Base-by-base conservation (phyloP, 2,113 vertebrate genomes). In the Silurus meridionalis region DNA sequence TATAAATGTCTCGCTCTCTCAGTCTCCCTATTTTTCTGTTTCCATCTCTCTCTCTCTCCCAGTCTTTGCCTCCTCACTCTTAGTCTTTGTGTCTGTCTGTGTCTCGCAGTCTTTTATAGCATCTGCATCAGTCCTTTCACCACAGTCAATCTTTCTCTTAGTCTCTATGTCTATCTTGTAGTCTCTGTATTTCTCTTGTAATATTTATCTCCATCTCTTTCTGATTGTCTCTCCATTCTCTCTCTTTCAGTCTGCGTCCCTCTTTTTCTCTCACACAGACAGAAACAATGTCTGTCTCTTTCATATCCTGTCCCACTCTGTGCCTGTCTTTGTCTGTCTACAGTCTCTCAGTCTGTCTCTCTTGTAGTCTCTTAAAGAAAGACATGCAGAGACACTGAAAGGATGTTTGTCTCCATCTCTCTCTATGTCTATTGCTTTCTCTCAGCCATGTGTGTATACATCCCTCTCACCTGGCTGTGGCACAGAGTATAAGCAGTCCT, bases 391-490 rank as follows among this genome's bases (percentile, higher is more conserved):
- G 37, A 37, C 37, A 37, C 37, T 37, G 37, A 37, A 37, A 37
- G 37, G 37, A 37, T 37, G 37, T 37, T 37, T 37, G 37, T n/a
- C 1, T n/a, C 21, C n/a, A 5, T 77, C 21, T 50, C 37, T 9
- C 17, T 72, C 1, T 17, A 19, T 17, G 25, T 14, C n/a, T 10
- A 37, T 67, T n/a, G 11, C 13, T 50, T 74, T 10, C 46, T 11
- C 4, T 52, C 9, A 0, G 25, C n/a, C 72, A 23, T n/a, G 8
- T 71, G 85, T 52, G 14, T 37, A 53, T 13, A 55, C 7, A 64
- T 71, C 28, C 8, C 74, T 71, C 90, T 92, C 89, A 96, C 95
- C 94, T n/a, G 95, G 94, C 84, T 93, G 93, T 53, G 92, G 90
- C n/a, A 83, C 92, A 0, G 92, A 85, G 85, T 91, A 94, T 46